Evolutionary conservation across 2,797 vertebrate genomes (phyloP), one percentile per base, ranked within the genome.

Genomic region (Cygnus olor): DNA sequence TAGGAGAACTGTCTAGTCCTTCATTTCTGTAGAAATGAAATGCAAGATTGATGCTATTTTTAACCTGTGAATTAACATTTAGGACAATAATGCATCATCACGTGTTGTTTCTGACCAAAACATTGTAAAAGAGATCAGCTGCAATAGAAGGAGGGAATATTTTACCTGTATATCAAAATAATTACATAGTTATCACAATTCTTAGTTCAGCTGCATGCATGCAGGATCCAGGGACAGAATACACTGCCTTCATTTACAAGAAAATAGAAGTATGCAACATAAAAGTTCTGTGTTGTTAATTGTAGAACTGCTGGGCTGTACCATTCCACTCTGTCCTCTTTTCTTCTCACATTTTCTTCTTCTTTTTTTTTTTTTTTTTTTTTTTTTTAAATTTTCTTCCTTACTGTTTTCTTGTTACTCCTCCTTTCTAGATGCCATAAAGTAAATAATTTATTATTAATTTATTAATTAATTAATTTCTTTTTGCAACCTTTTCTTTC

Each of bases 201-300:
- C 30, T 40, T 51, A 82, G 15, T 11, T 80, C 32, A 56, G 2
- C 4, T 80, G 42, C 1, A 1, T 32, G 34, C 6, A 30, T 47
- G 32, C 15, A 80, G 7, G 18, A 60, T 57, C 27, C 78, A 12
- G 42, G 14, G 11, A 72, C 9, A 73, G 18, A 77, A 60, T 54
- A 25, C 16, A 36, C 20, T 20, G 8, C 21, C 22, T 51, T 78
- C 42, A 82, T 14, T 4, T 82, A 15, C 25, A 45, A 51, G 3
- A 61, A 14, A 19, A 19, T 2, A 40, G 38, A 40, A 6, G 3
- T 38, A 4, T 2, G 66, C 10, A 54, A 2, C 0, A 0, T 51
- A 60, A 61, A 66, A 40, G 27, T 49, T 49, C 15, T 42, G 15
- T 80, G 5, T 12, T 81, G 45, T 14, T 65, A 54, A 58, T 4